A percentile compares a stretch with the other conserved stretches of the same genome.
Conservation (phyloP, 2,113 vertebrate genomes). For the Percina caprodes region DNA sequence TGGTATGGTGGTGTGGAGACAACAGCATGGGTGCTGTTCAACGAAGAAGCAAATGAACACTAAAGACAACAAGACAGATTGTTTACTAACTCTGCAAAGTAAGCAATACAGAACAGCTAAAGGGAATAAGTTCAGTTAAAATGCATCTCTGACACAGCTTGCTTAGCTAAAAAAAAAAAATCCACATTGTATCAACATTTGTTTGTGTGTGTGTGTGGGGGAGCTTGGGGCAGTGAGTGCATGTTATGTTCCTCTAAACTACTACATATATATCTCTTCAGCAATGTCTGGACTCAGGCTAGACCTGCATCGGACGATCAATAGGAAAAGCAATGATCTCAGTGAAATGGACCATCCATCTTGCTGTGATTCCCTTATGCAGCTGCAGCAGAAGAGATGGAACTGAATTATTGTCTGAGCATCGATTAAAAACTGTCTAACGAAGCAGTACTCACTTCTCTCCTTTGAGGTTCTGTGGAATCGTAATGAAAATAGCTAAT, state of each 20-base stretch:
- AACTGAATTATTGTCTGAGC: constrained; percentile 69
- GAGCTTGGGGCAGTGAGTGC: constrained; percentile 39
- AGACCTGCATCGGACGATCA: constrained; percentile 65
- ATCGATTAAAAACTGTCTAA: constrained; percentile 61
- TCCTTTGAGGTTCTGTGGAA: constrained; percentile 14
- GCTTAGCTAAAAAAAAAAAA: neutral
- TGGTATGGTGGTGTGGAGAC: neutral
- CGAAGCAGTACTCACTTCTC: constrained; percentile 41
- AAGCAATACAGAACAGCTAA: constrained; percentile 17
- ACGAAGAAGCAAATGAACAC: neutral
- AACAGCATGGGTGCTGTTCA: neutral
- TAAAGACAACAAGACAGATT: constrained; percentile 21
- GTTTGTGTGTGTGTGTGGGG: constrained; percentile 8
- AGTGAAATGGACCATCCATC: constrained; percentile 72
- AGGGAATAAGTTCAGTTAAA: constrained; percentile 17
- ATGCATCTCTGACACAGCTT: constrained; percentile 13
- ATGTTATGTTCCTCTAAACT: constrained; percentile 31
- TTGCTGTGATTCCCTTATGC: constrained; percentile 63
- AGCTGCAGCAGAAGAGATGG: constrained; percentile 50
- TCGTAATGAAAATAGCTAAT: constrained; percentile 41
- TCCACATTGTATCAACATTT: constrained; percentile 20
- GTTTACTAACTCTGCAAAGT: neutral
- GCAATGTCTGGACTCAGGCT: constrained; percentile 56
- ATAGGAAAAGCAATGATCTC: constrained; percentile 75
- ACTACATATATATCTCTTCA: constrained; percentile 36